Evolutionary conservation across 2,888 invertebrate species (phyloP).

Genomic region (Athrips mouffetella): DNA sequence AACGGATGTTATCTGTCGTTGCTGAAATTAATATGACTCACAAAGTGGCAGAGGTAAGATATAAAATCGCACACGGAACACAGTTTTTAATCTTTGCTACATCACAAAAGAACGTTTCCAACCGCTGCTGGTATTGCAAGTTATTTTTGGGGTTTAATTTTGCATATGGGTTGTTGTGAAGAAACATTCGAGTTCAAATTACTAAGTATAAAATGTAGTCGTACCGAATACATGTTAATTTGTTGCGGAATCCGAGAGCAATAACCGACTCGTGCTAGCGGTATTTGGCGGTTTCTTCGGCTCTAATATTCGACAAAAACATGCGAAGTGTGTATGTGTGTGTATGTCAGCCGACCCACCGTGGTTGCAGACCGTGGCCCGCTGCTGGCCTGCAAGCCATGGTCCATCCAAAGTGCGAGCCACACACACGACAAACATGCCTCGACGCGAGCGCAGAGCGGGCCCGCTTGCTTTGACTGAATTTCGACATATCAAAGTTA

Average conservation of each 20-base stretch:
- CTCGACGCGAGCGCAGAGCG: too few species aligned
- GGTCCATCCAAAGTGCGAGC: too few species aligned
- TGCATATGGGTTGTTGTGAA: constrained; percentile 20
- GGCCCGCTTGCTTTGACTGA: constrained; percentile 51
- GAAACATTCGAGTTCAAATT: constrained; percentile 61
- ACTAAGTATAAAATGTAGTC: constrained; percentile 69
- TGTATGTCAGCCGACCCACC: constrained; percentile 19
- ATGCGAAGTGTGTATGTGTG: constrained; percentile 44
- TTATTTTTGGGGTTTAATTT: not conserved
- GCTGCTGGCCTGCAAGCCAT: not conserved
- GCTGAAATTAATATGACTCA: constrained; percentile 18
- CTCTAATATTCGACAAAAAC: constrained; percentile 73
- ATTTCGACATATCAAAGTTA: constrained; percentile 63
- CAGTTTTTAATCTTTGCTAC: too few species aligned
- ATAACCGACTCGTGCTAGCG: constrained; percentile 74
- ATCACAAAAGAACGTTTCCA: too few species aligned
- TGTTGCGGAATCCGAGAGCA: constrained; percentile 78
- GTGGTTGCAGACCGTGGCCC: not conserved
- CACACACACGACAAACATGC: too few species aligned
- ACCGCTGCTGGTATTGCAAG: too few species aligned
- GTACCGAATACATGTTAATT: constrained; percentile 78
- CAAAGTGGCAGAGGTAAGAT: not conserved
- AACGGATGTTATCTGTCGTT: constrained; percentile 41
- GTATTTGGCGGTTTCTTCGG: constrained; percentile 73
- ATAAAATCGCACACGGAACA: constrained; percentile 7